A percentile compares a stretch with the other conserved stretches of the same genome.
Conservation (phyloP, 2,888 invertebrate genomes). For the Megaustenia siamemsis region DNA sequence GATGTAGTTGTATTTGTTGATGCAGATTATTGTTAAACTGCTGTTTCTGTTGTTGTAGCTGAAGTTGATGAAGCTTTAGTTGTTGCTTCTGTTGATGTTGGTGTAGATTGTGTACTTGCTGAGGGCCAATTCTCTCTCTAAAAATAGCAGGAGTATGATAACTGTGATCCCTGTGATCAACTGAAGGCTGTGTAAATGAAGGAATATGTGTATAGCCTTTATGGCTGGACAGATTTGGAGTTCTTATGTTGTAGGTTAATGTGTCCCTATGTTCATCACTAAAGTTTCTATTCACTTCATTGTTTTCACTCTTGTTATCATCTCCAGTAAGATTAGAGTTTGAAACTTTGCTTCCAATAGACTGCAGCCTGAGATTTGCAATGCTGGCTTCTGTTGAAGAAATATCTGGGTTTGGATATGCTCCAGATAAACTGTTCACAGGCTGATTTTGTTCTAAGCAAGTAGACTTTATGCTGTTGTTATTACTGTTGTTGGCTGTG, state of each 20-base stretch:
- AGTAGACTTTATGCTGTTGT: constrained; percentile 24
- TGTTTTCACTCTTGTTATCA: constrained; percentile 31
- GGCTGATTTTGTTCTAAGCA: constrained; percentile 19
- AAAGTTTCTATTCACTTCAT: constrained; percentile 4
- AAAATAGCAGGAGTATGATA: constrained; percentile 23
- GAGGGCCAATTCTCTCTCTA: constrained; percentile 6
- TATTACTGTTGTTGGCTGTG: constrained; percentile 30
- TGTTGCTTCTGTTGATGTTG: constrained; percentile 54
- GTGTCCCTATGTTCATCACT: neutral
- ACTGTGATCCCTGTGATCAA: constrained; percentile 33
- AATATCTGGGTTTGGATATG: constrained; percentile 6
- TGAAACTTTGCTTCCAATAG: neutral
- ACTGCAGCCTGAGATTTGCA: constrained; percentile 1
- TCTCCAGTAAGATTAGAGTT: neutral
- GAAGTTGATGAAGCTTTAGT: constrained; percentile 34
- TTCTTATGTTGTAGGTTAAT: neutral
- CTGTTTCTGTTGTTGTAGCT: constrained; percentile 42
- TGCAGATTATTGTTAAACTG: constrained; percentile 44
- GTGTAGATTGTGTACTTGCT: constrained; percentile 48
- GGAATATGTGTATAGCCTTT: neutral
- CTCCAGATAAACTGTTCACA: neutral
- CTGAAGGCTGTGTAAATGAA: neutral
- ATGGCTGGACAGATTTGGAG: constrained; percentile 6
- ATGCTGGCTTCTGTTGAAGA: neutral
- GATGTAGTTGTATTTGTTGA: constrained; percentile 44